A percentile compares a stretch with the other conserved stretches of the same genome.
Conservation (phyloP, 2,888 invertebrate species). For the Lasioglossum vierecki region DNA sequence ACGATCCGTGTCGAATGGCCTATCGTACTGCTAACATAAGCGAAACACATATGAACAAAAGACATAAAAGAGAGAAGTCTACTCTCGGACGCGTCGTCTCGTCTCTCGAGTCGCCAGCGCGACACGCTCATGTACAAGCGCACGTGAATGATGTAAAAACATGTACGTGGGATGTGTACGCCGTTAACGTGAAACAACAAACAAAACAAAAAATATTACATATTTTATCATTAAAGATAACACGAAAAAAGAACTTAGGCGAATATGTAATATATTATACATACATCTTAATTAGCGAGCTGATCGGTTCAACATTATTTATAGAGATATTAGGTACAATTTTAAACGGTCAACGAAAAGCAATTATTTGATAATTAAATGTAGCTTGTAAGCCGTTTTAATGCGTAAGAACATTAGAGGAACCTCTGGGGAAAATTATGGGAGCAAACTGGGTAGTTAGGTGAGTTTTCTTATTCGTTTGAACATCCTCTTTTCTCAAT, state of each 20-base stretch:
- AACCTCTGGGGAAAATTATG: conserved; percentile 17
- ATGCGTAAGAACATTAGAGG: conserved; percentile 22
- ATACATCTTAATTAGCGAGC: conserved; percentile 42
- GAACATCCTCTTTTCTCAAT: conserved; percentile 30
- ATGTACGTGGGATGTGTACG: conserved; percentile 21
- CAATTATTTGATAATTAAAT: conserved; percentile 70
- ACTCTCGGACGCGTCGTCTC: conserved; percentile 16
- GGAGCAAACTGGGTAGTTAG: conserved; percentile 6
- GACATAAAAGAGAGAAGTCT: conserved; percentile 14
- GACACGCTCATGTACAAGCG: conserved; percentile 22
- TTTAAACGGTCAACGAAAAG: conserved; percentile 75
- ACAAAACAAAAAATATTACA: conserved; percentile 48
- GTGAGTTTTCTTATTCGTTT: neutral
- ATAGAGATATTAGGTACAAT: conserved; percentile 53
- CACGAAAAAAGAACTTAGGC: conserved; percentile 42
- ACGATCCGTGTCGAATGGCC: conserved; percentile 55
- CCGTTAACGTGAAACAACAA: conserved; percentile 29
- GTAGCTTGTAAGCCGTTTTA: conserved; percentile 55
- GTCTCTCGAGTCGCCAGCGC: conserved; percentile 1
- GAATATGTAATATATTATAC: conserved; percentile 64
- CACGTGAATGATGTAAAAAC: conserved; percentile 4
- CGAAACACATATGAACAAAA: neutral
- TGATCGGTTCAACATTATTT: conserved; percentile 46
- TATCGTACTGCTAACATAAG: conserved; percentile 41
- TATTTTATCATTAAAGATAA: conserved; percentile 70